Evolutionary conservation across 2,888 invertebrate genomes (phyloP), one percentile per base, ranked within the genome.

Genomic region (Amiota communis): DNA sequence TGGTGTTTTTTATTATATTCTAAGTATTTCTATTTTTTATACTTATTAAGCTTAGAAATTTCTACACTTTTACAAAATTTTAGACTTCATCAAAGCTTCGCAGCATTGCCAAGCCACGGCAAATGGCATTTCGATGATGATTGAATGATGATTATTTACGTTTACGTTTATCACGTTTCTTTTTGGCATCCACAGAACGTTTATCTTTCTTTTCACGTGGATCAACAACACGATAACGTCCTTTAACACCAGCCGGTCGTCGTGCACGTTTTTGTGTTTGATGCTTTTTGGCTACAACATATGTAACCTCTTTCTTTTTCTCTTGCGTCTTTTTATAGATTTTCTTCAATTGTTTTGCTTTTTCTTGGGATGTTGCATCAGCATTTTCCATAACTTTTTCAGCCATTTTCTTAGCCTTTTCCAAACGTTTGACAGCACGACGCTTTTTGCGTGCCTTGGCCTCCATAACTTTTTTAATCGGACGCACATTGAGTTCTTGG

Each of bases 381-480:
- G 92, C 92, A 87, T 95, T 96, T 72, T 98, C 98, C 91, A 98
- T 93, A 46, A 99, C 92, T n/a, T 93, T 93, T 88, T 99, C 98
- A 0, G 97, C 96, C 90, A 96, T 97, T 91, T 99, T 99, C 91
- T 97, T 96, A 0, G 98, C 98, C 85, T 95, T 96, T 79, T 97
- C 97, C 90, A 99, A 90, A 87, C 95, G 95, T 86, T 93, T 95
- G 74, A 96, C 88, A 77, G 95, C 94, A 79, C 97, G 95, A 90
- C 94, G 95, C 94, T 98, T 98, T 92, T 99, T 99, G 72, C 99
- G 93, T 0, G 98, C 97, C 90, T 98, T 99, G 0, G 99, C 99
- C 91, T 99, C 98, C 80, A 98, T 93, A 0, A 99, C 96, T 90
- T 99, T 99, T 91, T 99, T 99, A 76, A 99, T 98, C 13, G 99